Base-by-base conservation (phyloP, 1,140 invertebrate species). In the Drosophila lini region DNA sequence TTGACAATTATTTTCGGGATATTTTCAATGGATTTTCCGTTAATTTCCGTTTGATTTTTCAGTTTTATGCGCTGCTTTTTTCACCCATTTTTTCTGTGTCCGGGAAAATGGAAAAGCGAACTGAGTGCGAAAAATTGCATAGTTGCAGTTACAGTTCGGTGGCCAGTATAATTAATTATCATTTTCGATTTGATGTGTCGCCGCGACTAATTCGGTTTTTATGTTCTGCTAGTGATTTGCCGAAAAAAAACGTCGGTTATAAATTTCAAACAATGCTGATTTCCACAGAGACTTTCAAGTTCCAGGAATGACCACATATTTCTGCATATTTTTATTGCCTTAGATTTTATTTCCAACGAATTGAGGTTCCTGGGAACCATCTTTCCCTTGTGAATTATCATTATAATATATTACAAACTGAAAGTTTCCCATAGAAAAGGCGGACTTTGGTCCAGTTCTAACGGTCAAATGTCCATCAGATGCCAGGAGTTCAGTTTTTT, bases 401-500 rank as follows among this genome's bases (percentile, higher is more conserved):
- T 58, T 45, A 36, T 11, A 64, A 52, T 13, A 44, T 10, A 9
- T 19, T 5, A 3, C 5, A 45, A 58, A 25, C 15, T 42, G 34
- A 19, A 63, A 56, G 15, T 59, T 45, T 61, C 47, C 38, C 32
- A 48, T 40, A 42, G 34, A 62, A 45, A 64, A n/a, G n/a, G 9
- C 2, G n/a, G 10, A 44, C 42, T 71, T 73, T 74, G 34, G 34
- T 48, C 1, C 15, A 22, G 16, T 61, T 60, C 16, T 78, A 90
- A 90, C 88, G 80, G 88, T 84, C 82, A 91, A 70, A 42, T 88
- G 88, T 91, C 82, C 68, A 90, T 90, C 81, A 86, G 62, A 61
- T 40, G 40, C n/a, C 3, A 10, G 7, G 22, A 41, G 65, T 38
- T 63, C 64, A 78, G 61, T 41, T 40, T 41, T 50, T 64, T 65